These are phyloP conservation scores for Gymnothorax javanicus DNA, from an alignment of 2,797 vertebrate species.

Conservation along the genomic window DNA sequence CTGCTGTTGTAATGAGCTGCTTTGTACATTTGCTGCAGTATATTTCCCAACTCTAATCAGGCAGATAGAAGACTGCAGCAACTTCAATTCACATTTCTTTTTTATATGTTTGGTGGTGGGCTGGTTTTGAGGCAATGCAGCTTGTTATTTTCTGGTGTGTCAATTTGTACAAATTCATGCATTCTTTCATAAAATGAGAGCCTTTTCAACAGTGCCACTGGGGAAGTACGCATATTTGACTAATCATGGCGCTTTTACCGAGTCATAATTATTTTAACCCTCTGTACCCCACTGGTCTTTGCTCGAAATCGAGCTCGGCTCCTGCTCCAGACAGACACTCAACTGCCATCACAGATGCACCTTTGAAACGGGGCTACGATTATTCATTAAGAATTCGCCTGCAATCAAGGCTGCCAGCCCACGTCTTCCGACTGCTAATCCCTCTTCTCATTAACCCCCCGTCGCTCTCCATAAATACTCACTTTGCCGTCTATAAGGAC, in stretches of 20 bases:
- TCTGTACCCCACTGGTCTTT: not conserved
- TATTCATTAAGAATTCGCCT: conserved; percentile 19
- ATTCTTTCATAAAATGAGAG: not conserved
- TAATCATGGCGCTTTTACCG: not conserved
- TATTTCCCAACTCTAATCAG: not conserved
- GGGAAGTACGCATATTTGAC: not conserved
- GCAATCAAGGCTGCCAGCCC: conserved; percentile 15
- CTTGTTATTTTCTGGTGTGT: not conserved
- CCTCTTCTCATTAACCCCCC: conserved; percentile 92
- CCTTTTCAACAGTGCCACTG: not conserved
- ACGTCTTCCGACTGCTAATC: conserved; percentile 81
- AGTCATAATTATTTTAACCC: not conserved
- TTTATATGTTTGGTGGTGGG: not conserved
- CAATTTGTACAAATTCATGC: not conserved
- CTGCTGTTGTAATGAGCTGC: not conserved
- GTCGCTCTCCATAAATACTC: conserved; percentile 81
- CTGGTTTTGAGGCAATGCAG: not conserved
- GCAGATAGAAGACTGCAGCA: not conserved
- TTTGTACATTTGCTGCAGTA: not conserved
- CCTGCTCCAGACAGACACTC: not conserved
- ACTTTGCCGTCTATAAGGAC: conserved; percentile 80
- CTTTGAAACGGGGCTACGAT: not conserved
- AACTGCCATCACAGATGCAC: not conserved
- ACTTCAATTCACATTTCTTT: too few relatives aligned
- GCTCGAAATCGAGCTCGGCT: not conserved